Base-by-base conservation (phyloP, 1,140 invertebrate genomes). In the Pachypeltis micranthus region DNA sequence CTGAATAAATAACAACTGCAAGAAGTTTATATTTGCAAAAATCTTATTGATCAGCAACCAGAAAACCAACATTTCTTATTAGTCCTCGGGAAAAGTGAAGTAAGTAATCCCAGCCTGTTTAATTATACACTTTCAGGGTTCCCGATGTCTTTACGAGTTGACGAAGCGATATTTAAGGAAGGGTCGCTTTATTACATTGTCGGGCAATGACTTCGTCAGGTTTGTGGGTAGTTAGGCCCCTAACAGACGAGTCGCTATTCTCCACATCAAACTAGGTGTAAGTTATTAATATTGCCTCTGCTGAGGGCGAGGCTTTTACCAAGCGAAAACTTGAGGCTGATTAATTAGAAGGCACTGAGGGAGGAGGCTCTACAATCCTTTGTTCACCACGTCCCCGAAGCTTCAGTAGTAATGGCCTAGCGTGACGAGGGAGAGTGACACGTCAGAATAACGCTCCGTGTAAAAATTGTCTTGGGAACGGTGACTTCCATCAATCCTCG, bases 391-490 rank as follows among this genome's bases (percentile, higher is more conserved):
- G 10, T 51, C 47, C 34, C 7, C 7, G 47, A 4, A 51, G 47
- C 12, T 21, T 14, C 10, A 39, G 47, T 3, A 21, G 47, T 51
- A 21, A 51, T 51, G 47, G 23, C 12, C 23, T 21, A 10, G 23
- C 47, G 23, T 10, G 47, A 51, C 19, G 47, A 21, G n/a, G n/a
- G n/a, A n/a, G n/a, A 10, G 47, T 51, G 47, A 51, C 47, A 21
- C 19, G 10, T 21, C 4, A 21, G 12, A 51, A 51, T 51, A 51
- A 51, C 21, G 7, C 19, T 21, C 47, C 21, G 47, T 51, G 47
- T 51, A 51, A 51, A 51, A 51, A 51, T 51, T 51, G 47, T 51
- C 47, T 51, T 51, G 47, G 47, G 47, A 51, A 14, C 47, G 47
- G 10, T 21, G 10, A 7, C 47, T 39, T 7, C 47, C 47, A 51